Evolutionary conservation across 2,113 vertebrate species (phyloP), one percentile per base, ranked within the genome.

Genomic region (Ariopsis seemanni): DNA sequence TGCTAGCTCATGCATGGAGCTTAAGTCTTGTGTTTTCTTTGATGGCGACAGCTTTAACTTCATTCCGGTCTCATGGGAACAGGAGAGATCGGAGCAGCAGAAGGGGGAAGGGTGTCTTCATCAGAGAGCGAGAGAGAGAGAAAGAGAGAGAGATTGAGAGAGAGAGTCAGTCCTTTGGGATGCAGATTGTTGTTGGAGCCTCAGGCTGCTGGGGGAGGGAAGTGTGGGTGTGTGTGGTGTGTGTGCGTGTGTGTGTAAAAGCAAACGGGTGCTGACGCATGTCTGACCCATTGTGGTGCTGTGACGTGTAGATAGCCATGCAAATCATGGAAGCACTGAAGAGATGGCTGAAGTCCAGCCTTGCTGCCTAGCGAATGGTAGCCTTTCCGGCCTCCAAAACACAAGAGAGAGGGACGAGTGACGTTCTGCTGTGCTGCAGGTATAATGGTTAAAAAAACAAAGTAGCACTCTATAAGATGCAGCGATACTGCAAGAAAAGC

Each of bases 231-330:
- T 65, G 86, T 50, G 86, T 58, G 34, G 5, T 27, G 83, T 55
- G 57, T 62, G 57, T 55, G 30, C 50, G 17, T 55, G 48, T 71
- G 48, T 71, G 15, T 25, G 4, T 42, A 75, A 88, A 86, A 79
- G 72, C 57, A 86, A 88, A 91, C 80, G 84, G 87, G 88, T 93
- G 91, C 93, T 95, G 94, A 95, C 92, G 94, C 93, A 95, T 92
- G 90, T 92, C 67, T 82, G 87, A 89, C 84, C 90, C 62, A 87
- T 90, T 87, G 85, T 92, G 89, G 82, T 87, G 86, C 80, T 89
- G 92, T 95, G 94, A 95, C 93, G 93, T 94, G 91, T 92, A 91
- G 92, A 94, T 91, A 89, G 88, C 90, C 94, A 92, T 93, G 92
- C 91, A 94, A 93, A 93, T 93, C 92, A 90, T 90, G 87, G 89